Base-by-base conservation (phyloP, 2,113 vertebrate genomes). In the Phocoena sinus region DNA sequence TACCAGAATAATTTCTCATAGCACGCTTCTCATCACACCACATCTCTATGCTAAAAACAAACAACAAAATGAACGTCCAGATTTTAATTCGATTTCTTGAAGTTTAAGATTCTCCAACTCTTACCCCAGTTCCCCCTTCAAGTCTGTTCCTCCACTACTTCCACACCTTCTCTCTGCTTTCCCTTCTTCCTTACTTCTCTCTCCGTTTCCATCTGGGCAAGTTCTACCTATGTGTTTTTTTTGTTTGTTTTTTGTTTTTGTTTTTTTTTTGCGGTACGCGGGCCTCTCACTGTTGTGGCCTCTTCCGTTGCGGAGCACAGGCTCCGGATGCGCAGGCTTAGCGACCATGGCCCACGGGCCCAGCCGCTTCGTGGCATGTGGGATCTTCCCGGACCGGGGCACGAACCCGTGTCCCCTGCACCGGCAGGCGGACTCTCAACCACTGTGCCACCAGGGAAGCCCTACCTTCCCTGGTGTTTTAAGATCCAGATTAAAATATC, bases 401-500 rank as follows among this genome's bases (percentile, higher is more conserved):
- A 50, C 0, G 12, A 13, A 50, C 47, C 47, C 12, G 47, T 50
- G 47, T 50, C 12, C 47, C 12, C 47, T 50, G 47, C 47, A 50
- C 3, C 12, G 47, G 47, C 47, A 50, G 47, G 47, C 47, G 12
- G 47, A 50, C 47, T 50, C 47, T 50, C 47, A 50, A 50, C 47
- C 47, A 50, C 47, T 50, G 47, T 2, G 12, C 47, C 47, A 13
- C 47, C 47, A 50, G 47, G 47, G 47, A 50, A 50, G 47, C 47
- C 47, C 60, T 90, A 47, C 63, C 28, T 90, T n/a, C n/a, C n/a
- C n/a, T n/a, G n/a, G 21, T 93, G 50, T 70, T 92, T 95, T 63
- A 87, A 89, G 91, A 87, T 93, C 31, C 70, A 84, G 41, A 73
- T 93, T 90, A 86, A 92, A 94, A 80, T 92, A 80, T 18, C 23